Evolutionary conservation across 2,797 vertebrate genomes (phyloP).

Genomic region (Chaetophractus vellerosus): DNA sequence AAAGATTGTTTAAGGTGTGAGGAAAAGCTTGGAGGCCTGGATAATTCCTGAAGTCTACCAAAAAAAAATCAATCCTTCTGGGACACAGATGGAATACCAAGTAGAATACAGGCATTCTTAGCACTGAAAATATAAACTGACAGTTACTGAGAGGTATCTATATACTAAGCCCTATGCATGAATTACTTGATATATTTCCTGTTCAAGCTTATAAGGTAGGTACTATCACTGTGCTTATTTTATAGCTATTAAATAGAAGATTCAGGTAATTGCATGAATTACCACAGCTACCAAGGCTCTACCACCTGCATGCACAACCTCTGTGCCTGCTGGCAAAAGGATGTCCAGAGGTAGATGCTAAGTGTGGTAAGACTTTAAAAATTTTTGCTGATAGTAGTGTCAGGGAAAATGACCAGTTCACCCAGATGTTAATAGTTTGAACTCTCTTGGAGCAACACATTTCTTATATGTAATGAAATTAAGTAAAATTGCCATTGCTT

Average conservation of each 20-base stretch:
- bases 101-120: not conserved
- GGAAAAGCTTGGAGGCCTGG: not conserved
- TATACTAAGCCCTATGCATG: not conserved
- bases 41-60: not conserved
- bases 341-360: not conserved
- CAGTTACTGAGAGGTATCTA: not conserved
- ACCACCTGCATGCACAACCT: fast-evolving
- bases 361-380: not conserved
- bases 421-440: not conserved
- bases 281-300: not conserved
- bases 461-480: not conserved
- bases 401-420: not conserved
- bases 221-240: not conserved
- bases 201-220: not conserved
- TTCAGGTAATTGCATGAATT: not conserved
- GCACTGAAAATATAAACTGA: not conserved
- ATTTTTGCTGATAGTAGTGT: not conserved
- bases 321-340: not conserved
- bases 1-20: not conserved
- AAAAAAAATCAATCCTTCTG: not conserved
- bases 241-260: not conserved
- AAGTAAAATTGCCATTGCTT: not conserved
- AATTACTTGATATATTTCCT: conserved; percentile 22
- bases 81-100: not conserved
- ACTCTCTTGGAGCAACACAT: not conserved